Conservation (phyloP, 2,113 vertebrate genomes). For the Clinocottus analis region DNA sequence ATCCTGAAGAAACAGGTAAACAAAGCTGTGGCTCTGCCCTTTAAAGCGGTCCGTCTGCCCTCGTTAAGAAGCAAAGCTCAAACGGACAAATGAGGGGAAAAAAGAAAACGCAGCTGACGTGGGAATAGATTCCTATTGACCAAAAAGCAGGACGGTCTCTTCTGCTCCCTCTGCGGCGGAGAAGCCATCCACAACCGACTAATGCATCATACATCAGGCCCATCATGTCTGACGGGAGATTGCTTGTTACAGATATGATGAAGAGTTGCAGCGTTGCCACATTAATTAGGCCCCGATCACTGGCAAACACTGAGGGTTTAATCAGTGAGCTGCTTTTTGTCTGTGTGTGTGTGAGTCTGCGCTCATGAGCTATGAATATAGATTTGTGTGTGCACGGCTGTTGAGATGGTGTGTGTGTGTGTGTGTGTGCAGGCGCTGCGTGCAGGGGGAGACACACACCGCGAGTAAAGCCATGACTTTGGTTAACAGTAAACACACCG, state of each 20-base stretch:
- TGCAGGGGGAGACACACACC: constrained; percentile 35
- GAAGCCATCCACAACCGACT: constrained; percentile 32
- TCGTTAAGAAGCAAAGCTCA: constrained; percentile 61
- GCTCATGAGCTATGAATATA: constrained; percentile 51
- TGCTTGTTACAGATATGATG: constrained; percentile 74
- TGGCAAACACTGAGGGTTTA: constrained; percentile 52
- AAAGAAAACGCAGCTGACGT: constrained; percentile 29
- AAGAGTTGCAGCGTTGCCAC: constrained; percentile 58
- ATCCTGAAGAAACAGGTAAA: constrained; percentile 70
- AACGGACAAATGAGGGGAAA: constrained; percentile 49
- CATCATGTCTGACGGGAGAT: constrained; percentile 62
- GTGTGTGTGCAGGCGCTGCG: neutral
- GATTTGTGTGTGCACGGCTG: constrained; percentile 36
- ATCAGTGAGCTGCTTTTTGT: constrained; percentile 47
- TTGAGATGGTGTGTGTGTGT: constrained; percentile 42
- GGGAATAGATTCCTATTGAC: constrained; percentile 50
- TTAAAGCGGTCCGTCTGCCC: constrained; percentile 64
- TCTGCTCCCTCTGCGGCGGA: constrained; percentile 21
- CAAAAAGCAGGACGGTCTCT: constrained; percentile 24
- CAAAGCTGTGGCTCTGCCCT: constrained; percentile 61
- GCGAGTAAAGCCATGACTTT: constrained; percentile 74
- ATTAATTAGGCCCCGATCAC: constrained; percentile 74
- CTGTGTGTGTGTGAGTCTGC: constrained; percentile 14
- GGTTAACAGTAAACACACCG: constrained; percentile 80
- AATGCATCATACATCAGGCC: constrained; percentile 50